Conservation (phyloP, 2,113 vertebrate species). For the Hoplias malabaricus region DNA sequence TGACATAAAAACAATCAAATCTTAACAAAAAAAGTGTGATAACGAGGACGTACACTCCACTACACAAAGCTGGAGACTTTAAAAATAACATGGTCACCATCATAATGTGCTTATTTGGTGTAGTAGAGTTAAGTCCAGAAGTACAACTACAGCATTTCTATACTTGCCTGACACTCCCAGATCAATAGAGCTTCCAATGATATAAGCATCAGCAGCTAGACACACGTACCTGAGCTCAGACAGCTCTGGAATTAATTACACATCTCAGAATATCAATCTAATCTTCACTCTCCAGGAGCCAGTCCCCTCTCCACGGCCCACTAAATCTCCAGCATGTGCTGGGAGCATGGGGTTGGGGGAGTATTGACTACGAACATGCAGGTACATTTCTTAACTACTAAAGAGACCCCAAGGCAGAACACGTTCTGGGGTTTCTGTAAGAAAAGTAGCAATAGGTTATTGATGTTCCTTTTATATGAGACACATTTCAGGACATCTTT, state of each 20-base stretch:
- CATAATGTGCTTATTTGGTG: conserved; percentile 38
- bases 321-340: not conserved
- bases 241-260: conserved; percentile 55
- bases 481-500: not conserved
- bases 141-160: conserved; percentile 62
- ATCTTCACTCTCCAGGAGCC: not conserved
- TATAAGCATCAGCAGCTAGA: conserved; percentile 57
- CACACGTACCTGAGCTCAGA: conserved; percentile 48
- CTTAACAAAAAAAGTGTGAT: not conserved
- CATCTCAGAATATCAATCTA: conserved; percentile 54
- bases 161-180: conserved; percentile 45
- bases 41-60: not conserved
- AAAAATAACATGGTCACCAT: not conserved
- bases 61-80: not conserved
- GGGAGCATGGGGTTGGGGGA: not conserved
- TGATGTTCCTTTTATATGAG: not conserved
- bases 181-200: conserved; percentile 66
- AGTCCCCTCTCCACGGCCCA: not conserved
- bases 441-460: not conserved
- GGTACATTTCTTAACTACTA: not conserved
- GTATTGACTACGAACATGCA: not conserved
- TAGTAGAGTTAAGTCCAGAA: conserved; percentile 63
- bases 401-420: not conserved
- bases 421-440: not conserved
- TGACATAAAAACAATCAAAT: not conserved